phyloP scores from a whole-genome alignment of 35 echinoderm and acorn worm genomes.

The Apostichopus californicus region DNA sequence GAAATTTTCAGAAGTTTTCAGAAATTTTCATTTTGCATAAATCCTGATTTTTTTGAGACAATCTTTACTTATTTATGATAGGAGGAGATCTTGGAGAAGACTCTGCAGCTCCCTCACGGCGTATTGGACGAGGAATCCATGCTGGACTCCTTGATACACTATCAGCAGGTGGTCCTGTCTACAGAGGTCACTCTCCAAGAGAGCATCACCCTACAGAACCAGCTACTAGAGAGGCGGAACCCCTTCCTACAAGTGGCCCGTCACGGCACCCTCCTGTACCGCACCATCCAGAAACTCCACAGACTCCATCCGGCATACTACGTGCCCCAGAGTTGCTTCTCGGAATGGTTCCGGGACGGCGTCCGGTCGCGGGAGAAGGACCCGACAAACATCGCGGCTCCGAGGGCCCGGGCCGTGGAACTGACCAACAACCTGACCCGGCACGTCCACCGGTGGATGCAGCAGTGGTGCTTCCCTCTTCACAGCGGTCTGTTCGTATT shows the following conservation, averaged over 20 bases:
- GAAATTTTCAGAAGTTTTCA: too few species aligned
- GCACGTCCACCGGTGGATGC: slow-evolving; percentile 59
- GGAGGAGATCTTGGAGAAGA: slow-evolving; percentile 75
- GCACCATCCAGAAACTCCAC: slow-evolving; percentile 63
- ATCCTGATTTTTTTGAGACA: too few species aligned
- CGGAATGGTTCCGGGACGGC: slow-evolving; percentile 58
- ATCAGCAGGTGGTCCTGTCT: slow-evolving; percentile 68
- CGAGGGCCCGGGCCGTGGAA: slow-evolving; percentile 82
- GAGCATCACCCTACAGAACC: slow-evolving; percentile 60
- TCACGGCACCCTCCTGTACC: slow-evolving; percentile 82
- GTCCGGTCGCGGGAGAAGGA: slow-evolving; percentile 70
- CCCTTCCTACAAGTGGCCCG: slow-evolving; percentile 74
- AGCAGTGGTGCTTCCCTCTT: slow-evolving; percentile 56
- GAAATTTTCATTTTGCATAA: too few species aligned
- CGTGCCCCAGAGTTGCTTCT: slow-evolving; percentile 56
- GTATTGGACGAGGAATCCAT: slow-evolving; percentile 75
- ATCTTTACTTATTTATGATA: not conserved
- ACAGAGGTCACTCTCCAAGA: slow-evolving; percentile 75
- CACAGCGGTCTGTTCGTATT: slow-evolving; percentile 84
- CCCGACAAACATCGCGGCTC: slow-evolving; percentile 62
- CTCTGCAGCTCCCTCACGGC: slow-evolving; percentile 62
- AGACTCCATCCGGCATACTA: slow-evolving; percentile 84
- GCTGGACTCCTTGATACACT: slow-evolving; percentile 47
- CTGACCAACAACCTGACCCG: slow-evolving; percentile 73
- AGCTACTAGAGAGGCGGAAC: slow-evolving; percentile 67